Conservation (phyloP, 1,140 invertebrate species). For the Rhagoletis zephyria region DNA sequence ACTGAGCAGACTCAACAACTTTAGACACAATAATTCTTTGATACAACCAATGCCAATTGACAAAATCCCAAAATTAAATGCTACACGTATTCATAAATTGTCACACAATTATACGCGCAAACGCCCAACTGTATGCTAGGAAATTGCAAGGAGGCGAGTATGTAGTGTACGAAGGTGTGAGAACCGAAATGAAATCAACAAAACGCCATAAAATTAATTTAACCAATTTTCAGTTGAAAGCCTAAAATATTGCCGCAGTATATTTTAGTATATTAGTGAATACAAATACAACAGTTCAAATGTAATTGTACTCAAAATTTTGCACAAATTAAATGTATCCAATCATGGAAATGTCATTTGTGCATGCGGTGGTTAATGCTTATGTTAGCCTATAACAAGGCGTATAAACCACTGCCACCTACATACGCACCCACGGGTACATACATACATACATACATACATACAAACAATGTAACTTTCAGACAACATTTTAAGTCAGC, state of each 20-base stretch:
- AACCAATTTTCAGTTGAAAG: background rate
- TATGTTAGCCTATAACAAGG: background rate
- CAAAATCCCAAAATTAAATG: background rate
- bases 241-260: background rate
- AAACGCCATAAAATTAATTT: slow-evolving; percentile 1
- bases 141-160: background rate
- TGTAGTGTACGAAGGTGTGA: background rate
- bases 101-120: background rate
- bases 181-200: background rate
- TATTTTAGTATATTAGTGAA: background rate
- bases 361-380: background rate
- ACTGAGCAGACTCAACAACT: background rate
- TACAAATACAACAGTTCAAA: background rate
- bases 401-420: background rate
- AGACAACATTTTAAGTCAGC: background rate
- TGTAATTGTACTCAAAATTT: background rate
- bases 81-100: background rate
- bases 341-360: slow-evolving; percentile 42
- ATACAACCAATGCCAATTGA: slow-evolving; percentile 2
- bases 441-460: background rate
- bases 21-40: background rate
- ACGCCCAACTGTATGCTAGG: background rate
- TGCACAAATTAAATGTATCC: slow-evolving; percentile 24
- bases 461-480: background rate
- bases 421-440: background rate